These are phyloP conservation scores for Egretta garzetta DNA, from an alignment of 2,113 vertebrate genomes.

Conservation along the genomic window DNA sequence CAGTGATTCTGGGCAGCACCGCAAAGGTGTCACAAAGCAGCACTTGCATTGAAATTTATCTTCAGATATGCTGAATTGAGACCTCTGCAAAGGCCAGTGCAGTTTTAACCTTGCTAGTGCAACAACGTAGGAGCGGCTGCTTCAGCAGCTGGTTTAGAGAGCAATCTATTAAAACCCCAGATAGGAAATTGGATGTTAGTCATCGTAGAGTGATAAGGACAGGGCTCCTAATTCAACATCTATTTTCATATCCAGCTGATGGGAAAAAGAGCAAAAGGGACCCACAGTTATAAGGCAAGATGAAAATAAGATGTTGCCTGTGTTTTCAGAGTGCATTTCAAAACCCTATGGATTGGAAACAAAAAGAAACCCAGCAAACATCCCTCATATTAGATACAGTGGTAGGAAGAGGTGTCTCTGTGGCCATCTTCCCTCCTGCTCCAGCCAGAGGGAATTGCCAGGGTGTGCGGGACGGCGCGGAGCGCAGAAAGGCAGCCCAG, in stretches of 20 bases:
- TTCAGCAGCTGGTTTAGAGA: background rate
- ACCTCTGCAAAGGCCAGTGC: background rate
- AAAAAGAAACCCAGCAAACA: background rate
- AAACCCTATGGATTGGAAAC: background rate
- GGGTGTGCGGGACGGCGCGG: fast-evolving
- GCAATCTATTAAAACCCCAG: background rate
- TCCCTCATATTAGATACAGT: background rate
- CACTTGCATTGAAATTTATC: background rate
- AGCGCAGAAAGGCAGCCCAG: background rate
- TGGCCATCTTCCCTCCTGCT: background rate
- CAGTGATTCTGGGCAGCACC: background rate
- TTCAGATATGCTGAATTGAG: background rate
- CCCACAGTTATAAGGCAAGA: background rate
- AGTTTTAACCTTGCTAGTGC: background rate
- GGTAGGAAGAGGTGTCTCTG: background rate
- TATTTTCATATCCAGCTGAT: background rate
- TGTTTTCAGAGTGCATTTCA: background rate
- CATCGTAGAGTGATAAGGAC: background rate
- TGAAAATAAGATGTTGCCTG: background rate
- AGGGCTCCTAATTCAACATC: background rate
- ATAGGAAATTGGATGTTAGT: background rate
- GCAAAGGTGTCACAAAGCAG: background rate
- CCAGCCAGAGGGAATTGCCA: background rate
- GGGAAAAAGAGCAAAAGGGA: background rate
- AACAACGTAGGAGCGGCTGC: background rate